Base-by-base conservation (phyloP, 2,113 vertebrate genomes). In the Grammomys dolichurus region DNA sequence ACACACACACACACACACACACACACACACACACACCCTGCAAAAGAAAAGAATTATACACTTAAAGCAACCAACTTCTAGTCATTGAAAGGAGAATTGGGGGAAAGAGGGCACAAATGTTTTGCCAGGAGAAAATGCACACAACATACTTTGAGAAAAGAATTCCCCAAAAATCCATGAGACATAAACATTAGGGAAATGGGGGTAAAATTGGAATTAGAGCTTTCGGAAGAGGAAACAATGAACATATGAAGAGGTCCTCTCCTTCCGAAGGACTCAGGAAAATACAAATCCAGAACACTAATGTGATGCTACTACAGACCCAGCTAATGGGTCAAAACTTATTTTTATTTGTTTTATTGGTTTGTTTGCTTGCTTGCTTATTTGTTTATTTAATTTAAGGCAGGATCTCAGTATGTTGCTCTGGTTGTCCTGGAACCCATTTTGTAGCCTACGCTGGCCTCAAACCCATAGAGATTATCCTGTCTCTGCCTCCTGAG, bases 151-250 rank as follows among this genome's bases (percentile, higher is more conserved):
- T 72, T 56, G 54, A 93, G 78, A 77, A 86, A 89, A 51, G 9
- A 40, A 40, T 40, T 40, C 40, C 67, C 60, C 87, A 43, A 26
- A 69, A 67, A 84, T 43, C 77, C 81, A 65, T 46, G 69, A 94
- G 67, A 77, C 90, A 85, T 28, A 63, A 36, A 70, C 43, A 67
- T 14, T 4, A 76, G 19, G 58, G 63, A 73, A 81, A 82, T 7
- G 54, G 43, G 43, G 36, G 70, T 40, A 72, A 76, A 86, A 13
- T 87, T 69, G 95, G 56, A 95, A 78, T 65, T 78, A 78, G 43
- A 28, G 90, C 43, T 91, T 96, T 91, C 93, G 76, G 90, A 87
- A 93, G 46, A 81, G 54, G 28, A 97, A 87, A 40, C 28, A 33
- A 93, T 90, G 67, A 67, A 76, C 56, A 75, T 40, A 51, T 40